Evolutionary conservation across 2,113 vertebrate species (phyloP).

Genomic region (Neodontobutis hainanensis): DNA sequence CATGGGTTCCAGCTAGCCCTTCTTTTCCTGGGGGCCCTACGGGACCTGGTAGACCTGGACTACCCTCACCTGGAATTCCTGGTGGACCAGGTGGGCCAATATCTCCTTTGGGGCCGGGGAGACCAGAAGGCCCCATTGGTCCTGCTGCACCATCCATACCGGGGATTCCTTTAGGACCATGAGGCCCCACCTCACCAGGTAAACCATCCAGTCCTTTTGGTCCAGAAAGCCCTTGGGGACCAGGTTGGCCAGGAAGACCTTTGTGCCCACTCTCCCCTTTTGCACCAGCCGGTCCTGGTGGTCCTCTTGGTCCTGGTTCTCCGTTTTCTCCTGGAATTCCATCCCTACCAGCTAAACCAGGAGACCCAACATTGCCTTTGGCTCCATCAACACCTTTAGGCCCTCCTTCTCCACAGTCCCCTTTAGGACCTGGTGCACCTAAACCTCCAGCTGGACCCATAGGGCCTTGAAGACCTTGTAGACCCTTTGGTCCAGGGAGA

Average conservation of each 20-base stretch:
- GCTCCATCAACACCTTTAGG: slow-evolving; percentile 85
- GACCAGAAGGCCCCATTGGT: slow-evolving; percentile 86
- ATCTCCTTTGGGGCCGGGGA: slow-evolving; percentile 88
- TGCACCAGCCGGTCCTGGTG: slow-evolving; percentile 84
- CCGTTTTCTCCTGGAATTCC: slow-evolving; percentile 89
- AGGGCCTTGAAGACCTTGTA: slow-evolving; percentile 82
- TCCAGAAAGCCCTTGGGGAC: slow-evolving; percentile 83
- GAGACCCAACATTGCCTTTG: slow-evolving; percentile 86
- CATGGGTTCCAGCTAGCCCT: slow-evolving; percentile 80
- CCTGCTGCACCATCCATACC: slow-evolving; percentile 88
- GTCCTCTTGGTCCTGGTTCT: slow-evolving; percentile 87
- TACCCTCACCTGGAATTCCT: slow-evolving; percentile 84
- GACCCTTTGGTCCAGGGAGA: slow-evolving; percentile 84
- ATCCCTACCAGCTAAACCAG: slow-evolving; percentile 89
- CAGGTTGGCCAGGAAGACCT: slow-evolving; percentile 86
- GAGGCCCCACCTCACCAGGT: slow-evolving; percentile 85
- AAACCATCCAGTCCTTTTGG: slow-evolving; percentile 85
- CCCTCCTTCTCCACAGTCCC: slow-evolving; percentile 87
- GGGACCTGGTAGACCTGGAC: slow-evolving; percentile 82
- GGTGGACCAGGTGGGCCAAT: slow-evolving; percentile 83
- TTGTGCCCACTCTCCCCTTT: slow-evolving; percentile 91
- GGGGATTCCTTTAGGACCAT: slow-evolving; percentile 92
- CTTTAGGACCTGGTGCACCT: slow-evolving; percentile 90
- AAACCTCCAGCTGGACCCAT: slow-evolving; percentile 85
- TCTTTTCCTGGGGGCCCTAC: slow-evolving; percentile 87